Evolutionary conservation across 2,797 vertebrate species (phyloP), one percentile per base, ranked within the genome.

Genomic region (Pteronotus mesoamericanus): DNA sequence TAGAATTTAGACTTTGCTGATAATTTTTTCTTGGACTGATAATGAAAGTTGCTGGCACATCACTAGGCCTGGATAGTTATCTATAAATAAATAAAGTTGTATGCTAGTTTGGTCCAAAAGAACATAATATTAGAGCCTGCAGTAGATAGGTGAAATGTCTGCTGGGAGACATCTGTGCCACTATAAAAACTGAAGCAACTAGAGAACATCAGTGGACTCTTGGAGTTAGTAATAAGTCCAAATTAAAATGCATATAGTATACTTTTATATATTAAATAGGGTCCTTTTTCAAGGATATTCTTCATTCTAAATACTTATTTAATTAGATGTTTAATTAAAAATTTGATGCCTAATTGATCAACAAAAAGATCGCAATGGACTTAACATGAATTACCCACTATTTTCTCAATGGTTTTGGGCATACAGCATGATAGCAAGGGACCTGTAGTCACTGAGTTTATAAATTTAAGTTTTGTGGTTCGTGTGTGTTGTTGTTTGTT

Each of bases 1-100:
- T 97, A 98, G 96, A 97, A 97, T 97, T 97, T 97, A 98, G 92
- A 96, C 14, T 97, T 57, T 59, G 78, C 77, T 87, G 93, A 96
- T 96, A 89, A 91, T 97, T 98, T 97, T 97, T 74, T 94, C 75
- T 93, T 94, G 55, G 21, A 6, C 66, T 94, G 79, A 96, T 95
- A 96, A 96, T 97, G 94, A 97, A 89, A 89, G 77, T 91, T 94
- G 19, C 53, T 97, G 97, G 96, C 97, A 94, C 34, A 78, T 91
- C 97, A 97, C 94, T 92, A 96, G 96, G 92, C 22, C 78, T 78
- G 57, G 39, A 94, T 92, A 90, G 86, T 93, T 98, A 97, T 95
- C 89, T 98, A 69, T 92, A 95, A 97, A 97, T 96, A 97, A 96
- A 97, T 96, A 74, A 66, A 96, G 48, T 88, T 82, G 3, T 92